Evolutionary conservation across 2,113 vertebrate genomes (phyloP).

Genomic region (Cichladusa arquata): DNA sequence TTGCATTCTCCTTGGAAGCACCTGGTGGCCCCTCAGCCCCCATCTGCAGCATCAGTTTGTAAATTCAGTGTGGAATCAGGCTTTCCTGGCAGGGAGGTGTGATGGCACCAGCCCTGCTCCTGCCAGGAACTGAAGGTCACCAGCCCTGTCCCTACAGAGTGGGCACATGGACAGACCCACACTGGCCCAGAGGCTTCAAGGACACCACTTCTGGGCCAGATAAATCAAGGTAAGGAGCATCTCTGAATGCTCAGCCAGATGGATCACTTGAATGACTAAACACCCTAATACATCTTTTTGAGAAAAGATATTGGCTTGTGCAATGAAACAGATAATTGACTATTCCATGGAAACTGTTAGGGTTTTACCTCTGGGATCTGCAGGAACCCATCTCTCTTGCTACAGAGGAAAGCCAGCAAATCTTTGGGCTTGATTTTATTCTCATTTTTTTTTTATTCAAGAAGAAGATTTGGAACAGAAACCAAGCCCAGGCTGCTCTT

Average conservation of each 20-base stretch:
- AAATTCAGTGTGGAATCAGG: not conserved
- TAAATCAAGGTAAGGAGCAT: constrained; percentile 72
- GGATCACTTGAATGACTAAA: constrained; percentile 75
- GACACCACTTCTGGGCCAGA: constrained; percentile 51
- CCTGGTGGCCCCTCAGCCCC: not conserved
- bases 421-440: not conserved
- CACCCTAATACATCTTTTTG: constrained; percentile 71
- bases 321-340: constrained; percentile 76
- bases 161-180: not conserved
- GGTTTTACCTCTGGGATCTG: constrained; percentile 49
- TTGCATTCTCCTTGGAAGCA: not conserved
- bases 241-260: constrained; percentile 62
- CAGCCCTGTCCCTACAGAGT: not conserved
- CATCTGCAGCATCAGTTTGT: not conserved
- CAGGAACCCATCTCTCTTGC: constrained; percentile 20
- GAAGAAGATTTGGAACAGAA: not conserved
- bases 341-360: constrained; percentile 45
- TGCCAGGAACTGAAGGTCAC: constrained; percentile 31
- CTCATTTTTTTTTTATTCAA: not conserved
- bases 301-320: constrained; percentile 70
- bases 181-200: constrained; percentile 40
- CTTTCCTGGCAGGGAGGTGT: not conserved
- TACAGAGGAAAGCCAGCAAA: not conserved
- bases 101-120: not conserved
- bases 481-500: not conserved